Evolutionary conservation across 2,888 invertebrate species (phyloP).

Genomic region (Heliconius sara): DNA sequence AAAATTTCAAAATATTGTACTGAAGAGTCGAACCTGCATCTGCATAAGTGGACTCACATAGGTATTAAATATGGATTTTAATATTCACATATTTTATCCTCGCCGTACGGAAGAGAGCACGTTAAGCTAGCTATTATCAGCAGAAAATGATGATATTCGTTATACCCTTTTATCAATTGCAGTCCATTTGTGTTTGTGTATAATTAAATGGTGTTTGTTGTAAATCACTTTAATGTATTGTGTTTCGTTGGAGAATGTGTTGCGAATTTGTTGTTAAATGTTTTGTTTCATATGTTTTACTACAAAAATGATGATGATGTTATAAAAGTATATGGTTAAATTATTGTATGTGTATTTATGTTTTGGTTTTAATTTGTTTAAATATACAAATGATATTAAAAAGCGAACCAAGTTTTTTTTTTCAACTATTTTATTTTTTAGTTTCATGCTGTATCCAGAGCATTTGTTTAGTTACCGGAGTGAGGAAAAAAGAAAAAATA

Average conservation of each 20-base stretch:
- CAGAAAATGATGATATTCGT: slow-evolving; percentile 43
- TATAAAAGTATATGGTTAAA: no score
- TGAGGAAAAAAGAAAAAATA: no score
- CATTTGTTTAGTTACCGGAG: no score
- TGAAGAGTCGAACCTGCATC: slow-evolving; percentile 28
- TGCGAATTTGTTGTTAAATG: not conserved
- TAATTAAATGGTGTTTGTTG: not conserved
- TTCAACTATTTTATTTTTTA: no score
- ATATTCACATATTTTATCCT: slow-evolving; percentile 41
- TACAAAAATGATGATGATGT: not conserved
- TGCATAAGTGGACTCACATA: slow-evolving; percentile 30
- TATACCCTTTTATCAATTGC: slow-evolving; percentile 39
- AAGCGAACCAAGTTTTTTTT: no score
- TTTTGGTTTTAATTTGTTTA: no score
- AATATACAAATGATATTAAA: no score
- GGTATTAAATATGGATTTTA: slow-evolving; percentile 31
- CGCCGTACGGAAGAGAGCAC: slow-evolving; percentile 25
- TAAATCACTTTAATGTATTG: not conserved
- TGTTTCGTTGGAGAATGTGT: not conserved
- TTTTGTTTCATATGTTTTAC: not conserved
- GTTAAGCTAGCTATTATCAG: slow-evolving; percentile 39
- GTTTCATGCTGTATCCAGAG: no score
- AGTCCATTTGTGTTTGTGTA: slow-evolving; percentile 19
- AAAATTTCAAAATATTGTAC: slow-evolving; percentile 18
- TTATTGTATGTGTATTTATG: no score